Base-by-base conservation (phyloP, 92 coral and sea anemone genomes). In the Paramuricea clavata region DNA sequence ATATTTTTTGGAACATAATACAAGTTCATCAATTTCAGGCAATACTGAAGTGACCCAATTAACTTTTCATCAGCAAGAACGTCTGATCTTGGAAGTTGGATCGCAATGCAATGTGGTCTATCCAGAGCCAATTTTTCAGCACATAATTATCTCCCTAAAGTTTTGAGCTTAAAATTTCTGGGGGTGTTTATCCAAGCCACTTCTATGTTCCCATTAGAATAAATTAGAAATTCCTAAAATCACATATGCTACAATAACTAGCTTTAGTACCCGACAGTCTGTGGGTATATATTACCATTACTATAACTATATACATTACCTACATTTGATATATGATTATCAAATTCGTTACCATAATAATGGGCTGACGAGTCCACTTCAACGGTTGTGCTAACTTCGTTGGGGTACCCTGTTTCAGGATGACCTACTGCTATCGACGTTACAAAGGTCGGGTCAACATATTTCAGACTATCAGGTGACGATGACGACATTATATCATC, bases 401-500 rank as follows among this genome's bases (percentile, higher is more conserved):
- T 65, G 81, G 89, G 49, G 68, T 65, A 47, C 89, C 95, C 83
- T 89, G 93, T 42, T 86, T 73, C 11, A 82, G 89, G 69, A 83
- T 56, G 60, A 85, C 91, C 54, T 86, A 65, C 28, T 78, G 86
- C 76, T 87, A 91, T 92, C 19, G 95, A 74, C 23, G 94, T 91
- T 21, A 92, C 87, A 26, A 93, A 91, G 34, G 90, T 69, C 57
- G 99, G 98, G 44, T 93, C 93, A 0, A 94, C 87, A 49, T 95
- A 79, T 17, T 79, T 79, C 22, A 79, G 67, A 39, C 84, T 93
- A 52, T 94, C 94, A 42, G 95, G 94, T 0, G 95, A 91, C 30
- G 97, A 89, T 49, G 97, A 95, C 1, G 99, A 95, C 81, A 97
- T 97, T 72, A 97, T 97, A 43, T 97, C 99, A 70, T 97, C 99